Evolutionary conservation across 2,888 invertebrate species (phyloP), one percentile per base, ranked within the genome.

Genomic region (Leptarthrus brevirostris): DNA sequence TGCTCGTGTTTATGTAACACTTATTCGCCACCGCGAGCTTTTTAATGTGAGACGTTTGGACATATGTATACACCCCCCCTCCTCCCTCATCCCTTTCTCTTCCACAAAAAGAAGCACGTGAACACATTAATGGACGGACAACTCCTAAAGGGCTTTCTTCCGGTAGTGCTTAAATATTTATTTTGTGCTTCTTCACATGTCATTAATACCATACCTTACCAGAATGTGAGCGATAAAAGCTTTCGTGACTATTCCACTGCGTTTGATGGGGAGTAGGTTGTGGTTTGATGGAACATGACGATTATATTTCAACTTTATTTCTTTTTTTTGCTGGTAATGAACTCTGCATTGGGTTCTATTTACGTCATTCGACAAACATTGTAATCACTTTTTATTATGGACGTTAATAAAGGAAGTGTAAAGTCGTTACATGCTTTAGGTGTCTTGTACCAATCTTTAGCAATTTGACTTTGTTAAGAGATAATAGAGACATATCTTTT

Each of bases 141-240:
- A 30, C 12, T 20, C 20, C 34, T 58, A 18, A 58, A 53, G 22
- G 53, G 18, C 36, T 36, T 3, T 18, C 20, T 34, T 58, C 58
- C 20, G 58, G 18, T 4, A 58, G 18, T n/a, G 10, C 20, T 58
- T 36, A 58, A 58, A 58, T 58, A 58, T 58, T 58, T 58, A 58
- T 58, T 40, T 40, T 40, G 40, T 40, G 6, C 12, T 40, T 12
- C 3, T 40, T n/a, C 8, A 8, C 40, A 40, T 12, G 40, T 40
- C 40, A 30, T 40, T 40, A 40, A 2, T 40, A 3, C 40, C 12
- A 6, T 12, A 3, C 2, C n/a, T 8, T 40, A 12, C 12, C 3
- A 40, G 12, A 8, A 40, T 40, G n/a, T 40, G 30, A 40, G 8
- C n/a, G 8, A 30, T 30, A 8, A 40, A 40, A 12, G n/a, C 40